Evolutionary conservation across 2,113 vertebrate genomes (phyloP), one percentile per base, ranked within the genome.

Genomic region (Melospiza georgiana): DNA sequence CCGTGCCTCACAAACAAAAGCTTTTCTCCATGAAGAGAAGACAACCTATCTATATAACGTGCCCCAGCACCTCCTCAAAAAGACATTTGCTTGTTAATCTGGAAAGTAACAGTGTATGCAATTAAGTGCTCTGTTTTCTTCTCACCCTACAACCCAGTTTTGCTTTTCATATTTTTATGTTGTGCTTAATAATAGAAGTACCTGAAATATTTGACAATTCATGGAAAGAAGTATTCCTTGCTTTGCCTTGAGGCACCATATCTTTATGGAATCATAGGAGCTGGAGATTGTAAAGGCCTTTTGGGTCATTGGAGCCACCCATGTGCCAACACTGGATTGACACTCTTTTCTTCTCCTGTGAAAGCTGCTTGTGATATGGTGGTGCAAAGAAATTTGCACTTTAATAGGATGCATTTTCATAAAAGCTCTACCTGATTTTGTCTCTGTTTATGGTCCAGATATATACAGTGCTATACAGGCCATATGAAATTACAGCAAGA

Each of bases 351-450:
- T 91, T 95, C 77, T 67, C 33, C 76, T 81, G 41, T 67, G 61
- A 81, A 80, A 88, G 87, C 85, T 96, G 79, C 43, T 90, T 66
- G 71, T 88, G 63, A 88, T 90, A 84, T 4, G 57, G 24, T 93
- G 74, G 75, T 95, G 88, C 87, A 94, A 97, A 84, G 91, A 96
- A 96, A 96, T 94, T 93, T 96, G 31, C 72, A 90, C 90, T 88
- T 93, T 81, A 95, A 96, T 94, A 76, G 94, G 51, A 93, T 5
- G 1, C 8, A 82, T 94, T 92, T 93, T 96, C 90, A 94, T 96
- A 95, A 95, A 89, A 62, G 33, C 65, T 86, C 51, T 72, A 58
- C 78, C 62, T 91, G 94, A 96, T 97, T 94, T 96, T 92, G 88
- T 95, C 92, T 84, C 83, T 7, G 1, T 84, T 96, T 97, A 84